Evolutionary conservation across 2,113 vertebrate genomes (phyloP).

Genomic region (Abramis brama): DNA sequence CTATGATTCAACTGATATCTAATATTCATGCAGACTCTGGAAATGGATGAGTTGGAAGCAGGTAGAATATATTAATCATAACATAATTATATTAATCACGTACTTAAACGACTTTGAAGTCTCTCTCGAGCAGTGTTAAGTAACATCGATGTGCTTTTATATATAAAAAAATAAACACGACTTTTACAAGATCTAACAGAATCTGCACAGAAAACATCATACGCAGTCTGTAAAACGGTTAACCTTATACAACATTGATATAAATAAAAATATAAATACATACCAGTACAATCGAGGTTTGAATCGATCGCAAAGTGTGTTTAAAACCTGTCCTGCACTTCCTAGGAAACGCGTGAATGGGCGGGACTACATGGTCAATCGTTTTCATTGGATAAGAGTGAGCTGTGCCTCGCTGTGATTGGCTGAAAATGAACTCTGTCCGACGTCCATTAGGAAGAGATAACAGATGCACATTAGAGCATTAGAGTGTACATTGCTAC

Average conservation of each 20-base stretch:
- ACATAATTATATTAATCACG: not conserved
- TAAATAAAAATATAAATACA: not conserved
- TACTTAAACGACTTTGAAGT: not conserved
- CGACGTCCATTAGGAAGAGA: not conserved
- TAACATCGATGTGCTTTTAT: not conserved
- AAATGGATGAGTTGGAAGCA: not conserved
- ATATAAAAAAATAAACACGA: not conserved
- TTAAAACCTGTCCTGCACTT: not conserved
- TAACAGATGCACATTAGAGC: too few species aligned
- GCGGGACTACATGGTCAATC: not conserved
- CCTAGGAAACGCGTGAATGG: conserved; percentile 39
- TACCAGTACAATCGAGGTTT: not conserved
- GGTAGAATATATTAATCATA: not conserved
- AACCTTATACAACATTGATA: not conserved
- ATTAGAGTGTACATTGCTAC: too few species aligned
- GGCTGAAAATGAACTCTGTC: not conserved
- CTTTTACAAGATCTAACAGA: not conserved
- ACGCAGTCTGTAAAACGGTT: not conserved
- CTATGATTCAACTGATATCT: not conserved
- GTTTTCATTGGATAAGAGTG: conserved; percentile 12
- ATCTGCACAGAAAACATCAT: not conserved
- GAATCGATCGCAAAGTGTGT: not conserved
- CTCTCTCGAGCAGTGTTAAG: not conserved
- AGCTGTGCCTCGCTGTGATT: conserved; percentile 1
- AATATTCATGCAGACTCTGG: not conserved